Percentiles rank a stretch among this genome's conserved stretches.
phyloP scores from a whole-genome alignment of 2,797 vertebrate species.

The Sebastes taczanowskii region DNA sequence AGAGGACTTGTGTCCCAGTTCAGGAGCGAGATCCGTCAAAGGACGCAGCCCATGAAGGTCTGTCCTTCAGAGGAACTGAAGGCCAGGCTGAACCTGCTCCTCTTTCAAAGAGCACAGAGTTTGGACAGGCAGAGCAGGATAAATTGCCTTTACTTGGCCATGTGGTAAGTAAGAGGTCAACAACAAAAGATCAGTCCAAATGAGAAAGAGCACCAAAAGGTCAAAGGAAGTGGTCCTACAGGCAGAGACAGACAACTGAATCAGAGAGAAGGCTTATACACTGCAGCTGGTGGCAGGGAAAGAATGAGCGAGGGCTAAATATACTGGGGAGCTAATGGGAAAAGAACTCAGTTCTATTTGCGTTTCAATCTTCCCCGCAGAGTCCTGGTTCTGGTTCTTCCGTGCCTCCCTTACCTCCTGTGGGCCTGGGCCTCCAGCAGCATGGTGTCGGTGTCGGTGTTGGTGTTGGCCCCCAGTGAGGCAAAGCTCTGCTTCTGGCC shows the following conservation, averaged over 20 bases:
- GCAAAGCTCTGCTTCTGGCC: too few species aligned
- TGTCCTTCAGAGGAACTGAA: neutral
- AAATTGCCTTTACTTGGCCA: neutral
- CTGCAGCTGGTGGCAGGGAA: too few species aligned
- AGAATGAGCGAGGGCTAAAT: neutral
- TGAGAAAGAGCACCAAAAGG: neutral
- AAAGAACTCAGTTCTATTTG: too few species aligned
- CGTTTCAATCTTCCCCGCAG: fast-evolving
- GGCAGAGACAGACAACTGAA: neutral
- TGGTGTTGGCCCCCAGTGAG: too few species aligned
- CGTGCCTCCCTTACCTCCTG: too few species aligned
- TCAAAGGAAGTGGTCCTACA: neutral
- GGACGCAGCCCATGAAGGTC: neutral
- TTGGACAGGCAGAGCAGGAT: neutral
- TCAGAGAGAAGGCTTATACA: neutral
- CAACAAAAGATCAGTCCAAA: neutral
- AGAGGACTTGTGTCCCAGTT: neutral
- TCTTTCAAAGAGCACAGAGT: neutral
- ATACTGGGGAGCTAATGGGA: neutral
- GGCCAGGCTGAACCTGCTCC: neutral
- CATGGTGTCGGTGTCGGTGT: too few species aligned
- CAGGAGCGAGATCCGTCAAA: neutral
- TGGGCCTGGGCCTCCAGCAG: too few species aligned
- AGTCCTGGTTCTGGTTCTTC: too few species aligned
- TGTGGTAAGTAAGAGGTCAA: neutral